Base-by-base conservation (phyloP, 2,888 invertebrate genomes). In the Eugnorisma glareosa region DNA sequence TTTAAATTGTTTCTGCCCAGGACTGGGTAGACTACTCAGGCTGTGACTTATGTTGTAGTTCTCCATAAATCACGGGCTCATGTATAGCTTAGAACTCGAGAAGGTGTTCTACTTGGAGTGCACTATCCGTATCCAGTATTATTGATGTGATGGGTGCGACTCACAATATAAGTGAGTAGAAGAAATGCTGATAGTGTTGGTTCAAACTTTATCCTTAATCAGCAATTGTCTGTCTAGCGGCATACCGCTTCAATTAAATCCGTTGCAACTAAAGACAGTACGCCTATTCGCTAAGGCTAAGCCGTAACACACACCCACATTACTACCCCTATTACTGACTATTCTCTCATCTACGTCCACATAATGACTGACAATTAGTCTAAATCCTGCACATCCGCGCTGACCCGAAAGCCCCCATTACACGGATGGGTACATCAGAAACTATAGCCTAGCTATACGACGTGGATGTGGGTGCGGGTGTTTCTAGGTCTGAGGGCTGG, bases 381-480 rank as follows among this genome's bases (percentile, higher is more conserved):
- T 85, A 84, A 86, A 88, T 87, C 84, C 79, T 82, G 83, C 74
- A 77, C 85, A 88, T 86, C 87, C 82, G 80, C 87, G 79, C 84
- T 89, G 90, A 92, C 87, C 90, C 84, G 89, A 84, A 86, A 87
- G 83, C 71, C 73, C 54, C 76, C 71, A 91, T 92, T 90, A 89
- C 87, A 89, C 87, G 91, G 88, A 70, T 89, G 90, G 86, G 79
- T 89, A 89, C 86, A 89, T 91, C 90, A 82, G 83, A 85, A 89
- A 89, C 88, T 89, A 84, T 90, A 85, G n/a, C n/a, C n/a, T 28
- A 40, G 15, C 83, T 89, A 85, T 80, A 75, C 57, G 73, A 67
- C 61, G 57, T 54, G 48, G 70, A 67, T 31, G 31, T 73, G 59
- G 75, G 67, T 77, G 82, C 73, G 79, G 82, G 84, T 84, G 75